Evolutionary conservation across 2,797 vertebrate genomes (phyloP).

Genomic region (Sphenopsis melanotis): DNA sequence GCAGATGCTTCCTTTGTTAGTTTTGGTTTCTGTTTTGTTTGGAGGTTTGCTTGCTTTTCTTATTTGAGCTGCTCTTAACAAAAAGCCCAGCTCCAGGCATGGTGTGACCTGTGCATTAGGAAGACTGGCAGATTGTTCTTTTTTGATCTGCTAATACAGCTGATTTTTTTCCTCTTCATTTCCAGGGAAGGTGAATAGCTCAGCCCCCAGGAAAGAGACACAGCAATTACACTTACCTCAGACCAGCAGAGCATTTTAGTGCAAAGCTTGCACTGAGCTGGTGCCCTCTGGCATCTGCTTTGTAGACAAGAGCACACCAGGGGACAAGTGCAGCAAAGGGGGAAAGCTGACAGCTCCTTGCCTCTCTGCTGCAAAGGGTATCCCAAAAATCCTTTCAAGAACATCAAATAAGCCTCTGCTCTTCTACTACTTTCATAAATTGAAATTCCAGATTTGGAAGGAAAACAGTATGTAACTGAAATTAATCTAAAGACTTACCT

Average conservation of each 20-base stretch:
- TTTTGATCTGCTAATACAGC: neutral
- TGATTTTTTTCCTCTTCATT: neutral
- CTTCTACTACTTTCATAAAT: neutral
- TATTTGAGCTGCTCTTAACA: neutral
- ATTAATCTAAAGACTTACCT: neutral
- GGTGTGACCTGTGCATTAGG: neutral
- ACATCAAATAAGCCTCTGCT: neutral
- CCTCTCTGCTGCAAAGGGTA: neutral
- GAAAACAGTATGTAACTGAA: neutral
- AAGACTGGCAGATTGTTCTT: neutral
- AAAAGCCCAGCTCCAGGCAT: neutral
- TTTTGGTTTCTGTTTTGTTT: constrained; percentile 50
- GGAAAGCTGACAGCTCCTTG: neutral
- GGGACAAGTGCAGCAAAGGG: neutral
- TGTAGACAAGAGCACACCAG: neutral
- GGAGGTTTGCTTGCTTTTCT: neutral
- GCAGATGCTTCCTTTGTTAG: constrained; percentile 39
- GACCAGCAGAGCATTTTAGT: neutral
- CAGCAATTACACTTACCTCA: neutral
- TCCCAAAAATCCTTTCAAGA: neutral
- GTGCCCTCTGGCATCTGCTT: neutral
- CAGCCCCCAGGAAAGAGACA: neutral
- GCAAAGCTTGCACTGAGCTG: neutral
- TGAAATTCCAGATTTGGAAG: neutral
- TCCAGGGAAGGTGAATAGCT: neutral